Evolutionary conservation across 1,140 invertebrate genomes (phyloP).

Genomic region (Adoxophyes honmai): DNA sequence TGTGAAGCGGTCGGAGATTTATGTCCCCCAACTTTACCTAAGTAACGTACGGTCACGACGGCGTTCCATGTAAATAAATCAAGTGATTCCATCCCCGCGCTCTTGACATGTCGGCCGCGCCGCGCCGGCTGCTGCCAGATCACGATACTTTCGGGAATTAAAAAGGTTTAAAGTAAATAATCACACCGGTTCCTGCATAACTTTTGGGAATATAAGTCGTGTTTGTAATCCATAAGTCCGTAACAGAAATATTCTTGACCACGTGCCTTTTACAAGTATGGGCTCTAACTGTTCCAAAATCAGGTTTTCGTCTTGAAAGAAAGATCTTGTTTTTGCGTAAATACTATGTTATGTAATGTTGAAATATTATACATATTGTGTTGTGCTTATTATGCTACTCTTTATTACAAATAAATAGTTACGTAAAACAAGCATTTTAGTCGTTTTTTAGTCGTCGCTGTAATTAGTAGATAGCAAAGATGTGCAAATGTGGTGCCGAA

Average conservation of each 20-base stretch:
- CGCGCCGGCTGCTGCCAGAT: neutral
- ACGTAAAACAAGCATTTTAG: too few relatives aligned
- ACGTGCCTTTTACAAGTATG: neutral
- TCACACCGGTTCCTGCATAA: neutral
- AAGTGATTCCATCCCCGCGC: conserved; percentile 18
- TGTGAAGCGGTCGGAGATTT: conserved; percentile 44
- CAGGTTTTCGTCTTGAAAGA: too few relatives aligned
- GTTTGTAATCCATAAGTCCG: too few relatives aligned
- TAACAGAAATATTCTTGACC: neutral
- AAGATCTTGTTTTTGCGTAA: too few relatives aligned
- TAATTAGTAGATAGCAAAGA: too few relatives aligned
- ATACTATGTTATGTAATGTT: too few relatives aligned
- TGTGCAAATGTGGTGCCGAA: too few relatives aligned
- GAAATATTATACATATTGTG: too few relatives aligned
- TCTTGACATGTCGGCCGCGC: neutral
- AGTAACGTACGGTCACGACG: conserved; percentile 34
- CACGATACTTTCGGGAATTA: neutral
- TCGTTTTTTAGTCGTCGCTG: too few relatives aligned
- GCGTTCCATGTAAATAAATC: conserved; percentile 42
- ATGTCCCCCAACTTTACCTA: conserved; percentile 44
- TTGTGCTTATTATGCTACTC: too few relatives aligned
- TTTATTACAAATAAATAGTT: too few relatives aligned
- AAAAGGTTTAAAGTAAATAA: conserved; percentile 14
- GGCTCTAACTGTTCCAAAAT: too few relatives aligned
- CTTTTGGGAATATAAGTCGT: conserved; percentile 1